A percentile compares a stretch with the other conserved stretches of the same genome.
Evolutionary conservation across 2,888 invertebrate species (phyloP).

Genomic region (Hemistola chrysoprasaria): DNA sequence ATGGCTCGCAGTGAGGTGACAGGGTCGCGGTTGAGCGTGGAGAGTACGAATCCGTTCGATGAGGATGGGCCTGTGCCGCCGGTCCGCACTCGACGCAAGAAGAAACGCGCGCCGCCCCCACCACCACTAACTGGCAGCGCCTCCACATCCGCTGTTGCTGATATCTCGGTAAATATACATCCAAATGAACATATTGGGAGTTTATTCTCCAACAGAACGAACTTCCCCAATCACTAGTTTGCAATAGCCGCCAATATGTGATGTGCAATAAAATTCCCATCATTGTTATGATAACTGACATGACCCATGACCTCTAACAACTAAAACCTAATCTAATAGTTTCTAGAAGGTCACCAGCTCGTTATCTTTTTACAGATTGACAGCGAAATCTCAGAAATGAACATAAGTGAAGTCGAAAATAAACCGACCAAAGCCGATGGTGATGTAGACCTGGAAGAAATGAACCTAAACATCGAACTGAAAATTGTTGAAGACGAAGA

Average conservation of each 20-base stretch:
- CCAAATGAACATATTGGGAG: no score
- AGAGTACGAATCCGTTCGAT: constrained; percentile 84
- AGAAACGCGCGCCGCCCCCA: constrained; percentile 84
- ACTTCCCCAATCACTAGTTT: no score
- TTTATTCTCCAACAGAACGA: no score
- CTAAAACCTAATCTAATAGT: no score
- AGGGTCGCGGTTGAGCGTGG: constrained; percentile 81
- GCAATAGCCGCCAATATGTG: no score
- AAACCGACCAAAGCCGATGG: constrained; percentile 38
- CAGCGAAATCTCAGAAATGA: constrained; percentile 51
- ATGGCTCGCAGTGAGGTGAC: constrained; percentile 74
- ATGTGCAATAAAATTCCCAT: no score
- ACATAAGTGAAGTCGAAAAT: constrained; percentile 48
- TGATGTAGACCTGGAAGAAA: constrained; percentile 60
- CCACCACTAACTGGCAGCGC: constrained; percentile 22
- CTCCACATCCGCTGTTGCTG: constrained; percentile 32
- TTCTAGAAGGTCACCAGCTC: no score
- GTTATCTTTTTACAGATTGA: constrained; percentile 47
- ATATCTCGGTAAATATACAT: constrained; percentile 46
- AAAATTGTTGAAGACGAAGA: constrained; percentile 78
- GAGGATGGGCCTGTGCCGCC: constrained; percentile 75
- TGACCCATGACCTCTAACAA: no score
- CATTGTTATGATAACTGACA: no score
- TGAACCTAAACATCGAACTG: constrained; percentile 66
- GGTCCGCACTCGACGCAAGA: constrained; percentile 82